A percentile compares a stretch with the other conserved stretches of the same genome.
Conservation (phyloP, 2,888 invertebrate genomes). For the Auanema sp. region DNA sequence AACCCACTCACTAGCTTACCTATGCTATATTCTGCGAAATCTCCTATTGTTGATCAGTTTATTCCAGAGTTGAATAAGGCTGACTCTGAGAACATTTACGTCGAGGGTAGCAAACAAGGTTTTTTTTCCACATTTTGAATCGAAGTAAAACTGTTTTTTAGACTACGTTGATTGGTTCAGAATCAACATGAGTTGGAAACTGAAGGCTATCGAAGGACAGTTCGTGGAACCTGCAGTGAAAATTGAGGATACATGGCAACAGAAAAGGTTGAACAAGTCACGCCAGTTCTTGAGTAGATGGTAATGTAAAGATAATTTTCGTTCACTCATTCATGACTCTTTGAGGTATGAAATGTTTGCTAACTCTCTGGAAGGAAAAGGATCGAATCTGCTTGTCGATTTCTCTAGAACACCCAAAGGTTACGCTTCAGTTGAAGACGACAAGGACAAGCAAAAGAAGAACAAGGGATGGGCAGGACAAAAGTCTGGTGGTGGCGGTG, state of each 20-base stretch:
- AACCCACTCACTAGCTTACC: constrained; percentile 39
- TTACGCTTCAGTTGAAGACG: constrained; percentile 38
- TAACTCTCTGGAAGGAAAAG: constrained; percentile 59
- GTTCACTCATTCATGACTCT: not conserved
- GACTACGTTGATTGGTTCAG: constrained; percentile 45
- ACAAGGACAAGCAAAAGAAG: constrained; percentile 22
- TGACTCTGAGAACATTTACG: constrained; percentile 27
- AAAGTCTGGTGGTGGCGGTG: constrained; percentile 34
- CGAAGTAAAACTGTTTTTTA: no score
- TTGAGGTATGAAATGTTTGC: constrained; percentile 54
- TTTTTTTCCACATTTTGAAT: no score
- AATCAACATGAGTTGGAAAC: constrained; percentile 46
- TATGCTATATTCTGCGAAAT: constrained; percentile 44
- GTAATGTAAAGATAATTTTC: constrained; percentile 33
- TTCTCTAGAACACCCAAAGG: constrained; percentile 58
- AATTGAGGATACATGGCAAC: constrained; percentile 45
- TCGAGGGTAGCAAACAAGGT: constrained; percentile 33
- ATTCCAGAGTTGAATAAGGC: constrained; percentile 45
- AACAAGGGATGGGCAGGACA: constrained; percentile 31
- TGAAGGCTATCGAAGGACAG: constrained; percentile 48
- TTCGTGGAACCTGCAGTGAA: constrained; percentile 34
- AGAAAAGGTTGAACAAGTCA: constrained; percentile 41
- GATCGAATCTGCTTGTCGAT: constrained; percentile 57
- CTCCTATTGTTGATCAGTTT: constrained; percentile 45
- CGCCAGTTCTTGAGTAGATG: constrained; percentile 52